phyloP scores from a whole-genome alignment of 2,888 invertebrate genomes.

The Acanthopleura granulata region DNA sequence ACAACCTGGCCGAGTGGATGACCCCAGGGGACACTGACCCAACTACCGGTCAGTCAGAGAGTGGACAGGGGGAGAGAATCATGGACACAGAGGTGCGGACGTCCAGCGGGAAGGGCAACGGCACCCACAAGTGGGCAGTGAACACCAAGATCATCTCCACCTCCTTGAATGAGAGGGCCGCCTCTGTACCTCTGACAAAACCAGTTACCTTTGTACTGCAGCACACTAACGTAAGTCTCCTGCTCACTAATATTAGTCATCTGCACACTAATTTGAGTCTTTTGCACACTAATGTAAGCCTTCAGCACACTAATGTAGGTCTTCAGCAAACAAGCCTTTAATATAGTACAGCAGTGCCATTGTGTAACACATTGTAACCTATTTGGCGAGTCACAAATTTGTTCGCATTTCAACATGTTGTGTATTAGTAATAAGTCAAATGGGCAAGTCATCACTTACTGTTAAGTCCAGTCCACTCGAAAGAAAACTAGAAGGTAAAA shows the following conservation, averaged over 20 bases:
- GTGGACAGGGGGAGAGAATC: not conserved
- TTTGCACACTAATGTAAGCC: no score
- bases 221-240: slow-evolving; percentile 75
- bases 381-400: no score
- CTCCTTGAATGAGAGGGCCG: slow-evolving; percentile 44
- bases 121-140: slow-evolving; percentile 27
- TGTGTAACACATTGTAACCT: no score
- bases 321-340: no score
- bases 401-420: no score
- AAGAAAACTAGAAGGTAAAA: no score
- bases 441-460: no score
- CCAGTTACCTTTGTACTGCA: slow-evolving; percentile 87
- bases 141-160: slow-evolving; percentile 63
- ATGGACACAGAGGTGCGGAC: not conserved
- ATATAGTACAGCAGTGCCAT: no score
- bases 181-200: slow-evolving; percentile 65
- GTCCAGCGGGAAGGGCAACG: not conserved
- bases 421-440: no score
- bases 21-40: slow-evolving; percentile 25
- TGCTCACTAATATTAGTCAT: not conserved
- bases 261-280: not conserved
- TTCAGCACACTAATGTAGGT: no score
- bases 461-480: no score
- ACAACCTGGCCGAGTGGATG: slow-evolving; percentile 48
- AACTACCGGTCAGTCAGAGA: not conserved